Evolutionary conservation across 2,888 invertebrate species (phyloP), one percentile per base, ranked within the genome.

Genomic region (Adelognathus sp.): DNA sequence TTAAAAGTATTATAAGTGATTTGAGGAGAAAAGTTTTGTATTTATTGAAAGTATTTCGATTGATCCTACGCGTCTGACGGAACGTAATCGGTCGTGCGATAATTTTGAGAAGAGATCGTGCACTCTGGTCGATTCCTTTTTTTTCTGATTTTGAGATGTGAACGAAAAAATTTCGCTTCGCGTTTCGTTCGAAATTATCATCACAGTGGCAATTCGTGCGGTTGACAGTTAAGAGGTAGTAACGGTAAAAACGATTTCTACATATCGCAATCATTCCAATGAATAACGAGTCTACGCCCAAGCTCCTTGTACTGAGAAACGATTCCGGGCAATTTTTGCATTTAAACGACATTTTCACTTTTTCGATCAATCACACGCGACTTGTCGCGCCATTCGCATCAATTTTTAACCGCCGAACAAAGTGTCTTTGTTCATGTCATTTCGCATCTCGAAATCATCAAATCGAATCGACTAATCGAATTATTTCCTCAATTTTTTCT

Each of bases 251-350:
- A 60, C 63, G 72, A 81, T 80, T 81, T 73, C 74, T 76, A 82
- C 75, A 76, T 77, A 76, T 75, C 79, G 79, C 71, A 36, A 72
- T 71, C 75, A 79, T 79, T 79, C 79, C 79, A 79, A 54, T 71
- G 27, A 70, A 74, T 24, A 16, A 64, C 66, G 54, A 11, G 60
- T 64, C 39, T 7, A 33, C 39, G 58, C 54, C 64, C 52, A 63
- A 60, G 63, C 11, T 52, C 61, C 60, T 18, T 29, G 16, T 60
- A 71, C 27, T 50, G 63, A 44, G n/a, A 41, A 44, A 33, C 31
- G 64, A 74, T 75, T 79, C 33, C 33, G 54, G 66, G 39, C 41
- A 39, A 18, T 18, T 54, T 61, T 60, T 70, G 78, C 78, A 79
- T 79, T 79, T 74, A 70, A 24, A 66, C 33, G 44, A 44, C 36